Evolutionary conservation across 2,888 invertebrate species (phyloP), one percentile per base, ranked within the genome.

Genomic region (Gryllus longicercus): DNA sequence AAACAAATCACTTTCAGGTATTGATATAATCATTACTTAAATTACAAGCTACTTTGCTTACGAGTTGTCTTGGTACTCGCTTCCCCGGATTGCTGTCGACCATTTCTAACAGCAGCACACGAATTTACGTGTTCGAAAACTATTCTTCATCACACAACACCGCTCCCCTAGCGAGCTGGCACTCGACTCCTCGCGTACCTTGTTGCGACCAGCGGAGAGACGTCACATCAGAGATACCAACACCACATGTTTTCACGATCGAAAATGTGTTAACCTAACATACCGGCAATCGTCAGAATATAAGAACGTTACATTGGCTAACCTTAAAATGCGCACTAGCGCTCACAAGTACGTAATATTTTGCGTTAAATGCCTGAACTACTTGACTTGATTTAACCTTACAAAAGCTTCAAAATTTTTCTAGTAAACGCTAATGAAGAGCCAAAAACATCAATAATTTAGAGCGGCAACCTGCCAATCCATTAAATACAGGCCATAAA

Each of bases 41-140:
- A 38, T 14, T 38, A 12, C 18, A 63, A 78, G 50, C 12, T 74
- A 16, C 18, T 49, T 78, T 51, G 75, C 91, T 91, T 87, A 91
- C 91, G 90, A 91, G 89, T 85, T 91, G 91, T 84, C 91, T 89
- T 83, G 90, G 87, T 85, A 90, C 79, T 50, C 81, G 79, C 51
- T 80, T 81, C 63, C 78, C 81, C 18, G 78, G 16, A 25, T 50
- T 81, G 78, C 51, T 78, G 80, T 81, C 81, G 74, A 77, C 80
- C 81, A 81, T 81, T 23, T 75, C 21, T 63, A 63, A 63, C 63
- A 63, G 63, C 63, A 63, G 16, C 63, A 63, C 38, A 38, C 38
- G 63, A 63, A n/a, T 18, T 63, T 63, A 63, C 63, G 63, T 63
- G n/a, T 63, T 18, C 12, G 63, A 63, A 63, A 18, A 18, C 63